phyloP scores from a whole-genome alignment of 1,140 invertebrate species.

The Danaus melanippus region DNA sequence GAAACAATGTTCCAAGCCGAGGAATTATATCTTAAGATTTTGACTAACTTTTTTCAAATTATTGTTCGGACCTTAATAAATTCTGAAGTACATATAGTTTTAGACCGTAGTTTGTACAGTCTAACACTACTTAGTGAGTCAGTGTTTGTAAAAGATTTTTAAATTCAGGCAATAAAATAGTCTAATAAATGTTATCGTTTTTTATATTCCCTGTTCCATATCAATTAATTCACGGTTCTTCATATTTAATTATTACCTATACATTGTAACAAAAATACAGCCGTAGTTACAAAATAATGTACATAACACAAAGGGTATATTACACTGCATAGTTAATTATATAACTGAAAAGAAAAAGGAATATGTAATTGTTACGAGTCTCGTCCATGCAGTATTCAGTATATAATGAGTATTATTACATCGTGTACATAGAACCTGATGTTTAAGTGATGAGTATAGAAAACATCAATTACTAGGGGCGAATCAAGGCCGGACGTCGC shows the following conservation, averaged over 20 bases:
- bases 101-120: slow-evolving; percentile 65
- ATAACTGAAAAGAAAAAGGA: no score
- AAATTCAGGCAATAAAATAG: slow-evolving; percentile 66
- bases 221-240: no score
- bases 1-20: slow-evolving; percentile 45
- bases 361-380: no score
- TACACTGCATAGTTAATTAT: no score
- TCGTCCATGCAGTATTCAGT: no score
- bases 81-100: slow-evolving; percentile 54
- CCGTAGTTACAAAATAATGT: no score
- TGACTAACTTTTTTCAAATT: slow-evolving; percentile 47
- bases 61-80: slow-evolving; percentile 26
- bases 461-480: slow-evolving; percentile 45
- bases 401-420: background rate
- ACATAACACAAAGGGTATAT: no score
- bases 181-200: slow-evolving; percentile 46
- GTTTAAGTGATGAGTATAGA: slow-evolving; percentile 27
- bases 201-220: slow-evolving; percentile 11
- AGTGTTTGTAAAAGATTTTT: slow-evolving; percentile 65
- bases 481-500: slow-evolving; percentile 56
- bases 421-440: slow-evolving; percentile 12
- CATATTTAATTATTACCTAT: no score
- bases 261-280: no score
- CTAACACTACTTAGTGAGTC: slow-evolving; percentile 51
- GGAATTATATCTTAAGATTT: slow-evolving; percentile 48